Percentiles rank a stretch among this genome's conserved stretches.
These are phyloP conservation scores for Centropyge bicolor DNA, from an alignment of 2,797 vertebrate species.

Conservation along the genomic window DNA sequence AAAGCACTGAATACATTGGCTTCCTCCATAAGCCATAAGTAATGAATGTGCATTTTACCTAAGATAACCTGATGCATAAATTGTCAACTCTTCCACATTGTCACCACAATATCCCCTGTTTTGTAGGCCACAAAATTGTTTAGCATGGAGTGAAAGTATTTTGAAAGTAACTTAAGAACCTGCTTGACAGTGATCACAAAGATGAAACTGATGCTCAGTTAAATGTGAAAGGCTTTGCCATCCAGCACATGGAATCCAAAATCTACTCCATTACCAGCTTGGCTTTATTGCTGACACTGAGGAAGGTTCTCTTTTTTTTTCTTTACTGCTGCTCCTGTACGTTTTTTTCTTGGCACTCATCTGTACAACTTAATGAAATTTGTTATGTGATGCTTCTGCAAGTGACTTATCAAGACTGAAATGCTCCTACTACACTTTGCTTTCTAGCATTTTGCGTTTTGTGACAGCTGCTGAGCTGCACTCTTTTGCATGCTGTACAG, in stretches of 20 bases:
- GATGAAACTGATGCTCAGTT: background rate
- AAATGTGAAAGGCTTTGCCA: background rate
- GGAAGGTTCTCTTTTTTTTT: background rate
- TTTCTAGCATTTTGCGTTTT: background rate
- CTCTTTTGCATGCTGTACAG: background rate
- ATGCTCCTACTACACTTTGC: background rate
- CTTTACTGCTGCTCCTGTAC: background rate
- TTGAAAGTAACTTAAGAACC: background rate
- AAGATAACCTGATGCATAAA: background rate
- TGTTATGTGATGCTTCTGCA: background rate
- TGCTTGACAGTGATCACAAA: background rate
- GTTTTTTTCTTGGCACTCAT: constrained; percentile 1
- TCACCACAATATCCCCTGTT: background rate
- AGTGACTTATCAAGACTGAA: background rate
- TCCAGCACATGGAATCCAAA: no score
- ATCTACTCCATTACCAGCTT: background rate
- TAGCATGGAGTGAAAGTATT: background rate
- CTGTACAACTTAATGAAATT: background rate
- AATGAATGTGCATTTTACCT: background rate
- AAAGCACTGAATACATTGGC: background rate
- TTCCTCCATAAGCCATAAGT: background rate
- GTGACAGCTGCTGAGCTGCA: background rate
- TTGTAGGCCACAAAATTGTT: background rate
- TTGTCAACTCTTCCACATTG: background rate
- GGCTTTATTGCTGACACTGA: background rate